phyloP scores from a whole-genome alignment of 2,888 invertebrate species.

The Scaptomyza tumidula region DNA sequence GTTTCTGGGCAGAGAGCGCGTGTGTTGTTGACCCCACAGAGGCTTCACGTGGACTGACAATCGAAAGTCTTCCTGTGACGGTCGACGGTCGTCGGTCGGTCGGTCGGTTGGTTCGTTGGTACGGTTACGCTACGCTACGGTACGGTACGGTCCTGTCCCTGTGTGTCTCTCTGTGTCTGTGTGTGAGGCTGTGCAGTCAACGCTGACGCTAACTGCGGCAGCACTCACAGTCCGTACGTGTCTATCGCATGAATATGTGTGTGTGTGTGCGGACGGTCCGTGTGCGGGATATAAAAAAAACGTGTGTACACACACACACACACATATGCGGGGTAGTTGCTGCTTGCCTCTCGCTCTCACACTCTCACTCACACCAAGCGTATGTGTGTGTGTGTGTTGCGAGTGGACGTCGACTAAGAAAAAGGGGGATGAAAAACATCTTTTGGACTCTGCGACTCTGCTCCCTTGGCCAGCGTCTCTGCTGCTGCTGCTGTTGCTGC shows the following conservation, averaged over 20 bases:
- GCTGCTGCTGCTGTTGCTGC: conserved; percentile 11
- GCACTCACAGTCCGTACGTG: conserved; percentile 6
- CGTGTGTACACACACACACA: conserved; percentile 9
- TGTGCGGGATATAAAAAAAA: conserved; percentile 37
- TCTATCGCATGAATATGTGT: conserved; percentile 12
- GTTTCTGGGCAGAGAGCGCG: conserved; percentile 49
- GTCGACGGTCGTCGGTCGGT: conserved; percentile 50
- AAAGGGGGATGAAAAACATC: conserved; percentile 75
- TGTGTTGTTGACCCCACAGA: conserved; percentile 84
- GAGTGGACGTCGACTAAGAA: conserved; percentile 68
- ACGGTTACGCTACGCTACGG: conserved; percentile 35
- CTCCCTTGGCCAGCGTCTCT: conserved; percentile 39
- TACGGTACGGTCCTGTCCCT: conserved; percentile 36
- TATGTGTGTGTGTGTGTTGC: conserved; percentile 58
- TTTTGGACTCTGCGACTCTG: conserved; percentile 54
- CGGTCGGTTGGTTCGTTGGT: too few species aligned
- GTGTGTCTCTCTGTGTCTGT: conserved; percentile 28
- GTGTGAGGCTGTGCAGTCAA: conserved; percentile 58
- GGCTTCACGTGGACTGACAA: conserved; percentile 84
- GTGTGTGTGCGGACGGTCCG: conserved; percentile 41
- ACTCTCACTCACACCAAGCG: conserved; percentile 28
- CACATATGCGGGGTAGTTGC: conserved; percentile 51
- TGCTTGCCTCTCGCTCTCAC: conserved; percentile 48
- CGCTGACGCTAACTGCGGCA: conserved; percentile 38
- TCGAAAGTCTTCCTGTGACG: conserved; percentile 76